Evolutionary conservation across 1,140 invertebrate genomes (phyloP).

Genomic region (Goniozus legneri): DNA sequence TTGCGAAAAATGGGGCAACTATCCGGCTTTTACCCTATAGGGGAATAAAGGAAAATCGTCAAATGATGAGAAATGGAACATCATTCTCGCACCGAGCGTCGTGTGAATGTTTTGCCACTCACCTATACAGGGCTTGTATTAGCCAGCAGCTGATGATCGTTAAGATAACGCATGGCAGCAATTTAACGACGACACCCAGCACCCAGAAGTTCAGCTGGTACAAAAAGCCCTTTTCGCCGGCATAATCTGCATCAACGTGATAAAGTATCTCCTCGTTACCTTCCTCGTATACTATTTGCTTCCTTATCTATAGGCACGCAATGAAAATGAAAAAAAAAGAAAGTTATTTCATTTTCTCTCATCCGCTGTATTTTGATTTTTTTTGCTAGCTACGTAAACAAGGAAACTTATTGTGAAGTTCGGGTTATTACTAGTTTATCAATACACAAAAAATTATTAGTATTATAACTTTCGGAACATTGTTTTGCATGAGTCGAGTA

Average conservation of each 20-base stretch:
- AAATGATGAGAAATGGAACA: too few relatives aligned
- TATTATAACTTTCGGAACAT: too few relatives aligned
- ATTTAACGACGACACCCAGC: conserved; percentile 78
- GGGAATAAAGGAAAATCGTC: too few relatives aligned
- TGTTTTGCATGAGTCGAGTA: too few relatives aligned
- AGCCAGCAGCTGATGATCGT: conserved; percentile 79
- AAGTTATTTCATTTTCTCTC: background rate
- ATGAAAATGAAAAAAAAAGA: background rate
- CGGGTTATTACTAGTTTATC: too few relatives aligned
- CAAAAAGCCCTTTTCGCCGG: conserved; percentile 51
- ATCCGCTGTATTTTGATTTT: background rate
- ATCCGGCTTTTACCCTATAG: too few relatives aligned
- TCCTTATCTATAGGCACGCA: conserved; percentile 26
- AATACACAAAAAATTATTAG: too few relatives aligned
- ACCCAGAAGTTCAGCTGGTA: conserved; percentile 86
- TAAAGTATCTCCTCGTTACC: conserved; percentile 28
- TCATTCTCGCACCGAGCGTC: background rate
- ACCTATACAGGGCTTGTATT: conserved; percentile 66
- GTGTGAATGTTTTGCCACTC: conserved; percentile 3
- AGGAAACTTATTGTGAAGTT: too few relatives aligned
- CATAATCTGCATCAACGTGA: conserved; percentile 29
- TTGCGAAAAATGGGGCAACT: too few relatives aligned
- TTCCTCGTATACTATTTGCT: conserved; percentile 24
- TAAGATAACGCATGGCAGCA: conserved; percentile 79
- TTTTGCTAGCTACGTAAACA: too few relatives aligned